phyloP scores from a whole-genome alignment of 2,888 invertebrate genomes.

The Lomographa bimaculata region DNA sequence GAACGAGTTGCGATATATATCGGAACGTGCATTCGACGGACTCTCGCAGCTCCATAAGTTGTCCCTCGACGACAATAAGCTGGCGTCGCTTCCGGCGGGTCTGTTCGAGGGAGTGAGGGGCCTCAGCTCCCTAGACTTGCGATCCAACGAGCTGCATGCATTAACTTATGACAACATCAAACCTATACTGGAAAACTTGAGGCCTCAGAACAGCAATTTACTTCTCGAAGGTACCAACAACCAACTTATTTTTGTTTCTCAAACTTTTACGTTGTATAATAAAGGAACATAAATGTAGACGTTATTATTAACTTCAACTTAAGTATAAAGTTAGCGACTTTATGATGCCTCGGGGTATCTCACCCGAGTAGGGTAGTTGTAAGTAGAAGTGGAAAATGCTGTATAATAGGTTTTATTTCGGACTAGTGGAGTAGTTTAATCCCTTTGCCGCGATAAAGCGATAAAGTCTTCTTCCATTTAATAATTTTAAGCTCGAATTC shows the following conservation, averaged over 20 bases:
- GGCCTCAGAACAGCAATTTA: slow-evolving; percentile 89
- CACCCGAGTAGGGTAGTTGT: slow-evolving; percentile 41
- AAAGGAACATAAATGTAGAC: slow-evolving; percentile 63
- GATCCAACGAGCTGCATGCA: slow-evolving; percentile 90
- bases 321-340: slow-evolving; percentile 66
- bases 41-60: slow-evolving; percentile 88
- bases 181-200: slow-evolving; percentile 91
- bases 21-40: slow-evolving; percentile 90
- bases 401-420: slow-evolving; percentile 44
- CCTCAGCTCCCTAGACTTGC: slow-evolving; percentile 89
- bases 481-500: slow-evolving; percentile 15
- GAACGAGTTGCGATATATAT: slow-evolving; percentile 88
- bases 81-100: slow-evolving; percentile 87
- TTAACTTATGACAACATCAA: slow-evolving; percentile 90
- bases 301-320: slow-evolving; percentile 67
- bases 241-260: slow-evolving; percentile 61
- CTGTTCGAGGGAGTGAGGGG: slow-evolving; percentile 89
- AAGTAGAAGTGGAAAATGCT: slow-evolving; percentile 49
- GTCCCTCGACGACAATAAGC: slow-evolving; percentile 89
- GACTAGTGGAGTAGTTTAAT: slow-evolving; percentile 33
- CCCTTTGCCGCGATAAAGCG: slow-evolving; percentile 9
- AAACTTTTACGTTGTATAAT: slow-evolving; percentile 72
- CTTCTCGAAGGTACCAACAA: slow-evolving; percentile 89
- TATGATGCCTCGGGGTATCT: slow-evolving; percentile 66
- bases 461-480: no score